A percentile compares a stretch with the other conserved stretches of the same genome.
Conservation (phyloP, 2,113 vertebrate genomes). For the Hucho hucho region DNA sequence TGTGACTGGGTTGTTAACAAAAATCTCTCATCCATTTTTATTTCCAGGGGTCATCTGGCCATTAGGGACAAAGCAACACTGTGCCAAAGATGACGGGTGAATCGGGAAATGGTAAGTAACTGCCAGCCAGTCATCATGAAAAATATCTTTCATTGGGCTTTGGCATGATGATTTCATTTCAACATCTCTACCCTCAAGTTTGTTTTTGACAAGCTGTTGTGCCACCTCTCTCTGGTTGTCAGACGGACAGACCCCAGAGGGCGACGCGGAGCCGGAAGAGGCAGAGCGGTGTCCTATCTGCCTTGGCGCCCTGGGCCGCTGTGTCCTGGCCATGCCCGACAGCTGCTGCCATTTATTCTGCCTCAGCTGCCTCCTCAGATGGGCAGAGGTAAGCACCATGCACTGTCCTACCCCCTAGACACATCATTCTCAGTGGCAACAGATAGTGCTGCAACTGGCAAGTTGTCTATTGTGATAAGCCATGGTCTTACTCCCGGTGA, state of each 20-base stretch:
- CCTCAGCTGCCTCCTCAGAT: constrained; percentile 89
- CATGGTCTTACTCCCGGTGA: neutral
- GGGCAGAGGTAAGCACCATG: constrained; percentile 87
- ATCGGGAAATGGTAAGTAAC: too few relatives aligned
- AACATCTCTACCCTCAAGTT: neutral
- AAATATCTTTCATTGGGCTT: neutral
- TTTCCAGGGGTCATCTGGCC: too few relatives aligned
- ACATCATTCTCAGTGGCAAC: too few relatives aligned
- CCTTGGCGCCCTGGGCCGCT: constrained; percentile 78
- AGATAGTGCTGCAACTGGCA: too few relatives aligned
- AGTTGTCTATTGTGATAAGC: constrained; percentile 2
- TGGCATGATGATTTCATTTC: neutral
- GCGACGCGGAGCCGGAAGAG: constrained; percentile 66
- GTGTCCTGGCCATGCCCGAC: constrained; percentile 86
- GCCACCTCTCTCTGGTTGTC: constrained; percentile 8
- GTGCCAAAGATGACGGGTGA: too few relatives aligned
- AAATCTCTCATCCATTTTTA: too few relatives aligned
- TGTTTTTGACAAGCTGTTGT: neutral
- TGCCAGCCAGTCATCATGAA: too few relatives aligned
- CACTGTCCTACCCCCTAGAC: neutral
- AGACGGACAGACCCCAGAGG: constrained; percentile 78
- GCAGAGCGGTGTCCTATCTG: constrained; percentile 90
- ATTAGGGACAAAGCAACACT: too few relatives aligned
- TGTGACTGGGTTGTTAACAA: too few relatives aligned
- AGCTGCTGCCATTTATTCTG: constrained; percentile 93